These are phyloP conservation scores for Poeciliopsis prolifica DNA, from an alignment of 2,113 vertebrate genomes.

Conservation along the genomic window DNA sequence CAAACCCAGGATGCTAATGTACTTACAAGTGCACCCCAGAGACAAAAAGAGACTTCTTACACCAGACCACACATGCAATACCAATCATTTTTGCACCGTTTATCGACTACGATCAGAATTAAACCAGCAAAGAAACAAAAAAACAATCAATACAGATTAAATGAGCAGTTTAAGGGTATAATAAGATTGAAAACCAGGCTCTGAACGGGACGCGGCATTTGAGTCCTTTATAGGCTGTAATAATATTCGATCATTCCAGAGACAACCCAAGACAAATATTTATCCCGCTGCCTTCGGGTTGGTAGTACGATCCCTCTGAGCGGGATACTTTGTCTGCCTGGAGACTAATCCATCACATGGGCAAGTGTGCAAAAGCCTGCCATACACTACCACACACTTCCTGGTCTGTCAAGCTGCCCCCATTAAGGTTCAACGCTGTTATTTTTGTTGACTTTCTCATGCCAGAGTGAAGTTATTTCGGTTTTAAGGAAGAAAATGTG, in stretches of 20 bases:
- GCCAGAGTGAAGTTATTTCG: neutral
- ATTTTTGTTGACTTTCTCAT: conserved; percentile 5
- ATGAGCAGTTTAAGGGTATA: neutral
- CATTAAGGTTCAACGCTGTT: neutral
- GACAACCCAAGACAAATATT: conserved; percentile 62
- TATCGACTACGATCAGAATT: neutral
- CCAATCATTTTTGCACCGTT: neutral
- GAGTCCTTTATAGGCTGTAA: conserved; percentile 29
- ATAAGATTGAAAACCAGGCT: conserved; percentile 16
- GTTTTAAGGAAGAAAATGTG: neutral
- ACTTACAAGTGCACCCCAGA: neutral
- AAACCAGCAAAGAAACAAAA: neutral
- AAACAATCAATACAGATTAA: neutral
- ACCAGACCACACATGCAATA: neutral
- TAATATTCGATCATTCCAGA: conserved; percentile 55
- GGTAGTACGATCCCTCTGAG: conserved; percentile 31
- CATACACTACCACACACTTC: neutral
- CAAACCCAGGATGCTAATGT: neutral
- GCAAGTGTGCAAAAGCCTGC: conserved; percentile 13
- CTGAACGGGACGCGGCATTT: conserved; percentile 17
- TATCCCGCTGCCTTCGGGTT: conserved; percentile 35
- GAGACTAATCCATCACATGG: conserved; percentile 58
- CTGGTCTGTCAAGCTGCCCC: conserved; percentile 4
- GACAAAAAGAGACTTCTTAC: neutral
- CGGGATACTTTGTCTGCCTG: conserved; percentile 29